Evolutionary conservation across 2,888 invertebrate genomes (phyloP).

Genomic region (Chrysopilus asiliformis): DNA sequence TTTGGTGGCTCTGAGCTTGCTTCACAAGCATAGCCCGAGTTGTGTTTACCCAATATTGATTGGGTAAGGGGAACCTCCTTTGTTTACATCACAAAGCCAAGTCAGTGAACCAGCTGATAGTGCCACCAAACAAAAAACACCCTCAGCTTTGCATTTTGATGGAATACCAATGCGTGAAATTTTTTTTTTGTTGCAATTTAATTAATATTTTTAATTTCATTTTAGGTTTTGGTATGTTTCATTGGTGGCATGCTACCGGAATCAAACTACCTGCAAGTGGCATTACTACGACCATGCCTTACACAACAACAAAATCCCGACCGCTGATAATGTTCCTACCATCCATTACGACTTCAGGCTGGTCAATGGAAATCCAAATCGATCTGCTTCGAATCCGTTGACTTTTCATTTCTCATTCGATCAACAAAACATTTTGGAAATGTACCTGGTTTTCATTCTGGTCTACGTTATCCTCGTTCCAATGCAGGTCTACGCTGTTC

Average conservation of each 20-base stretch:
- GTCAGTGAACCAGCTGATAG: too few species aligned
- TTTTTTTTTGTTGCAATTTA: too few species aligned
- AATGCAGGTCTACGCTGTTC: constrained; percentile 80
- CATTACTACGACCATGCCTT: constrained; percentile 49
- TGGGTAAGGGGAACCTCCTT: too few species aligned
- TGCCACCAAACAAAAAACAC: too few species aligned
- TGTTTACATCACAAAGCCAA: too few species aligned
- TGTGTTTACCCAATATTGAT: too few species aligned
- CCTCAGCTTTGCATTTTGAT: too few species aligned
- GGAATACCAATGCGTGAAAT: too few species aligned
- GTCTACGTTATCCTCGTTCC: constrained; percentile 77
- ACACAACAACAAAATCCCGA: constrained; percentile 12
- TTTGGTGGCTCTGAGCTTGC: too few species aligned
- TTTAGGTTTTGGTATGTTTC: constrained; percentile 91
- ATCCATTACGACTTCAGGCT: constrained; percentile 86
- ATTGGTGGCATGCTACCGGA: constrained; percentile 80
- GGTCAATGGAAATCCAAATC: constrained; percentile 90
- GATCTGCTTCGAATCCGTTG: constrained; percentile 72
- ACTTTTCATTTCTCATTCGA: constrained; percentile 96
- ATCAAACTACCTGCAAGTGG: constrained; percentile 71
- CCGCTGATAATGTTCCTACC: constrained; percentile 6
- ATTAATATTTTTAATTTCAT: constrained; percentile 13
- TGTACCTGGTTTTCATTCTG: constrained; percentile 77
- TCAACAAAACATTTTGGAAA: constrained; percentile 79
- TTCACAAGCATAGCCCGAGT: too few species aligned